Base-by-base conservation (phyloP, 2,113 vertebrate genomes). In the Ophiodon elongatus region DNA sequence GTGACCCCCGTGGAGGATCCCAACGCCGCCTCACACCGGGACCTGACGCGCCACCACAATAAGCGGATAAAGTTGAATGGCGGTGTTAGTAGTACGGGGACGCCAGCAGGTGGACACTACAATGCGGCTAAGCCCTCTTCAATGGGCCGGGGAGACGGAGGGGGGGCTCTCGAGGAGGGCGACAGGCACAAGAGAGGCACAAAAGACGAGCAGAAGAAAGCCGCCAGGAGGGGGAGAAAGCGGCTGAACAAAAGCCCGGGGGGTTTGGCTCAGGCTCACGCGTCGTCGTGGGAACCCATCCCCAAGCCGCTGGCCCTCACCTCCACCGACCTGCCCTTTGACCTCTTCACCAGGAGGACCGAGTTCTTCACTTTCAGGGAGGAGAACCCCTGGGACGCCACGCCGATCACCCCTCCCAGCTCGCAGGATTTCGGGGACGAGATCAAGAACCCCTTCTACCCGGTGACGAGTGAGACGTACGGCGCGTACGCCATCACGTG, bases 371-470 rank as follows among this genome's bases (percentile, higher is more conserved):
- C 95, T 14, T 91, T 91, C 82, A 86, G 93, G 6, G 91, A 94
- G 80, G 94, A 95, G n/a, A 94, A 95, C 79, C 93, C 94, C 1
- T 95, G 94, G 93, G 94, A 94, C 29, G 94, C 95, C 52, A 96
- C 95, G 3, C 95, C 96, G 7, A 93, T 96, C 86, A 94, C 96
- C 19, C 95, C 96, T 25, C 94, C 94, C 1, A 94, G 93, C 74
- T 92, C 95, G 8, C 92, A 88, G 60, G 95, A 95, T 17, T 95
- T 95, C 50, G 93, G 90, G 41, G 89, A 95, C 50, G 95, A 95
- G 11, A 94, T 98, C 77, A 97, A 96, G 88, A 99, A 99, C 91
- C 98, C 98, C 15, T 99, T 99, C 91, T 99, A 98, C 88, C 98
- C 98, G 0, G 93, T 99, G 91, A 99, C 97, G 1, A 95, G 96